These are phyloP conservation scores for Gymnorhina tibicen DNA, from an alignment of 2,113 vertebrate genomes.

Conservation along the genomic window DNA sequence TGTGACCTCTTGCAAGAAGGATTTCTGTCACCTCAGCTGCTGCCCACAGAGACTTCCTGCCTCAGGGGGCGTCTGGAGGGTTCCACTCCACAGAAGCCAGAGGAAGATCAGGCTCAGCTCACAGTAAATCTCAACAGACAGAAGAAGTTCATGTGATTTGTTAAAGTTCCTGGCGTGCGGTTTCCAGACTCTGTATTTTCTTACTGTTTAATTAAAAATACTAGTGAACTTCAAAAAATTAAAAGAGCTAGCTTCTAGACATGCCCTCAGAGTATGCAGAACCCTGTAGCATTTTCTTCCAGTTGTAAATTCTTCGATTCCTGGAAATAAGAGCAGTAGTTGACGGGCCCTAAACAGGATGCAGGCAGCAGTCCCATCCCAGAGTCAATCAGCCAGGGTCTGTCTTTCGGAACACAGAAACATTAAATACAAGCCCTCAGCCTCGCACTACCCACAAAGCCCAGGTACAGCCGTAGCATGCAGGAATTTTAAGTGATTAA, in stretches of 20 bases:
- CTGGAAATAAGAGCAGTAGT: background rate
- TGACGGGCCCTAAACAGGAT: rapidly evolving
- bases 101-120: background rate
- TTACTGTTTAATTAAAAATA: background rate
- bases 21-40: background rate
- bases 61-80: background rate
- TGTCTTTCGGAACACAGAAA: background rate
- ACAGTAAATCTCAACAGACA: background rate
- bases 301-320: background rate
- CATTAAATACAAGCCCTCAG: background rate
- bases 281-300: background rate
- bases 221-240: background rate
- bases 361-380: background rate
- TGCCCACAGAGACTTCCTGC: background rate
- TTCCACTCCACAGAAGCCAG: background rate
- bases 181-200: background rate
- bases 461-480: background rate
- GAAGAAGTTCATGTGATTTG: background rate
- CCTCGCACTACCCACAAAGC: background rate
- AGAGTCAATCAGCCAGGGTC: rapidly evolving
- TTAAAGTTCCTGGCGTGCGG: background rate
- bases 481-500: background rate
- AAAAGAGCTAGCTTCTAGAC: background rate
- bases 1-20: background rate
- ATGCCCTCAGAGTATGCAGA: background rate